phyloP scores from a whole-genome alignment of 2,113 vertebrate species.

The Lagopus muta region DNA sequence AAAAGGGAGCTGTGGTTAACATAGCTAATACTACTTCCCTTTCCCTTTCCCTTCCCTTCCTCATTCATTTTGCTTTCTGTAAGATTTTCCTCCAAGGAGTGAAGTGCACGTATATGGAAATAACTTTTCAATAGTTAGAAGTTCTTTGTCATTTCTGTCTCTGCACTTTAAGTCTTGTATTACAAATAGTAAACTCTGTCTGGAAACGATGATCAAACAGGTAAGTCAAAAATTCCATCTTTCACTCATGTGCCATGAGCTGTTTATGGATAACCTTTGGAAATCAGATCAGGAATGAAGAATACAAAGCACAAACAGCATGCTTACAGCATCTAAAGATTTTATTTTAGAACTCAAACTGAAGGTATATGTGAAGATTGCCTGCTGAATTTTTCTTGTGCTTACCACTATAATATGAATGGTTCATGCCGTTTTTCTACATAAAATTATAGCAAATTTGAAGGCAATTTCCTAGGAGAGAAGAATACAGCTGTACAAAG shows the following conservation, averaged over 20 bases:
- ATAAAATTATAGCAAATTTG: background rate
- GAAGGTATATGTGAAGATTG: background rate
- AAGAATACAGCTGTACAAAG: background rate
- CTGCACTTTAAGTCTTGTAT: background rate
- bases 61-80: background rate
- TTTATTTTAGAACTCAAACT: background rate
- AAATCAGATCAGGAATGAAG: background rate
- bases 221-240: conserved; percentile 51
- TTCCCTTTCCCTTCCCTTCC: background rate
- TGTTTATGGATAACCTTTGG: background rate
- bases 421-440: background rate
- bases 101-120: background rate
- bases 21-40: background rate
- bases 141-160: background rate
- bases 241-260: background rate
- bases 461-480: background rate
- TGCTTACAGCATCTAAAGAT: background rate
- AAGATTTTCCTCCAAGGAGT: background rate
- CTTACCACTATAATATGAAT: background rate
- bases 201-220: conserved; percentile 13
- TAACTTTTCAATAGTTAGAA: background rate
- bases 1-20: background rate
- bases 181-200: background rate
- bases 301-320: background rate
- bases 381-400: background rate